These are phyloP conservation scores for Hyles lineata DNA, from an alignment of 2,888 invertebrate genomes.

Conservation along the genomic window DNA sequence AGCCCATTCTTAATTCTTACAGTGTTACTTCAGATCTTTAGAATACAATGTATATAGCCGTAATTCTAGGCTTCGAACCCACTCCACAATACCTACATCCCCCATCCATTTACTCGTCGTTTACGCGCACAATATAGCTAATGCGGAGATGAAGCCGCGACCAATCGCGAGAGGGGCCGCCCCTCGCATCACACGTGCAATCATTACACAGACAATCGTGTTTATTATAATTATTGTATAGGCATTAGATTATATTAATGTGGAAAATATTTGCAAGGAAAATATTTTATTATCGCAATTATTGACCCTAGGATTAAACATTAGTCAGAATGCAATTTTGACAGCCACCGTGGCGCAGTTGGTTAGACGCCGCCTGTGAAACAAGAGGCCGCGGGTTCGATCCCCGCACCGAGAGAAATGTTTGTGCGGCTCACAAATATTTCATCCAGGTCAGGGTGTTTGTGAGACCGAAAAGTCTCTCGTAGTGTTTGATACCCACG, in stretches of 20 bases:
- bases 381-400: no score
- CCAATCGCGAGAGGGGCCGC: neutral
- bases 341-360: no score
- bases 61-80: neutral
- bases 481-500: no score
- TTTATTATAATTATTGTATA: neutral
- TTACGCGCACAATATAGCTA: neutral
- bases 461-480: no score
- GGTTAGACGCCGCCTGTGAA: no score
- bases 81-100: neutral
- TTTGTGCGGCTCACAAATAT: no score
- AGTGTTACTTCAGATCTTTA: neutral
- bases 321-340: no score
- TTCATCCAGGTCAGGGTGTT: no score
- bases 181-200: no score
- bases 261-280: neutral
- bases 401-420: no score
- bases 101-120: neutral
- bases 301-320: no score
- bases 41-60: neutral
- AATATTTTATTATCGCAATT: neutral
- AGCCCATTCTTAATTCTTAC: neutral
- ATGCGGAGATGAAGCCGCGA: slow-evolving; percentile 3
- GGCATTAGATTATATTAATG: neutral
- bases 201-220: no score